Evolutionary conservation across 2,888 invertebrate species (phyloP), one percentile per base, ranked within the genome.

Genomic region (Tenthredo notha): DNA sequence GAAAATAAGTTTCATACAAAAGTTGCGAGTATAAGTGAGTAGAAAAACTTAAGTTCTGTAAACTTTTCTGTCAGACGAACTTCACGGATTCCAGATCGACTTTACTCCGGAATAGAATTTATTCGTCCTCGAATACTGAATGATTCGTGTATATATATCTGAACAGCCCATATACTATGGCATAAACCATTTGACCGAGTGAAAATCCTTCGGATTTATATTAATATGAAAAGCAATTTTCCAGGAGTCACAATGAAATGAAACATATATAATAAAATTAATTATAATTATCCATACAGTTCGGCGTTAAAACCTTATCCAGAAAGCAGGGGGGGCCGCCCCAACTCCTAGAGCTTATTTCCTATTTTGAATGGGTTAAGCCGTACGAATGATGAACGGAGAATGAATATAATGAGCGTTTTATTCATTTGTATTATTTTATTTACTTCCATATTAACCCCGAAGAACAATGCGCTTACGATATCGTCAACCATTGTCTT

Each of bases 211-310:
- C 12, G 25, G 21, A 15, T 21, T 40, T 21, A 47, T 43, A 47
- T 15, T 12, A 43, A 12, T 10, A 12, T 12, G 6, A 40, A 21
- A 43, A 40, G 4, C n/a, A 7, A 21, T 2, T 47, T 2, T 25
- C 25, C 21, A 15, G 40, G 21, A 12, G 47, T 18, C 21, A 40
- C 21, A 21, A 43, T 5, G 40, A 43, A 47, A 43, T 74, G 40
- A 21, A 74, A 74, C 43, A 74, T 74, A 21, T 21, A 43, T 47
- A n/a, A n/a, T 74, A 21, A 47, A 74, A 74, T 74, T 47, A 74
- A 74, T 74, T 74, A 74, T 25, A 74, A 74, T 74, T 47, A 74
- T 74, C 47, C 74, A 43, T 12, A 25, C 21, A 47, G 21, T 43
- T 21, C 40, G 43, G 43, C 21, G 74, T n/a, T n/a, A 29, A 47